A percentile compares a stretch with the other conserved stretches of the same genome.
phyloP scores from a whole-genome alignment of 2,797 vertebrate genomes.

The Thalassophryne amazonica region DNA sequence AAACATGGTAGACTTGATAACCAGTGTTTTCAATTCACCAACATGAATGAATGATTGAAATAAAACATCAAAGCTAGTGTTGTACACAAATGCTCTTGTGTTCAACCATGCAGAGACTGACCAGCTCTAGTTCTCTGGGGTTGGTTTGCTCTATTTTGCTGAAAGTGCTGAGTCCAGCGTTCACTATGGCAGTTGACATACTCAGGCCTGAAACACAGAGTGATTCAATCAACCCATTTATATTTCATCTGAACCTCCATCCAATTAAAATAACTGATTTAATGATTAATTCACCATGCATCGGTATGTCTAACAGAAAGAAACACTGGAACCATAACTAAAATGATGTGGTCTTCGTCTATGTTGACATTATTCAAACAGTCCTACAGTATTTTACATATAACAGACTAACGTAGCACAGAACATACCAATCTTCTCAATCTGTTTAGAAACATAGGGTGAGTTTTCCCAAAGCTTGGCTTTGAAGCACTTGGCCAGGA shows the following conservation, averaged over 20 bases:
- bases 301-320: neutral
- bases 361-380: neutral
- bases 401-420: neutral
- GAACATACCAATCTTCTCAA: slow-evolving; percentile 93
- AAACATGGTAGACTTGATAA: too few relatives aligned
- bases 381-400: neutral
- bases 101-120: slow-evolving; percentile 59
- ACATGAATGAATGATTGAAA: too few relatives aligned
- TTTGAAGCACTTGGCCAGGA: slow-evolving; percentile 94
- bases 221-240: neutral
- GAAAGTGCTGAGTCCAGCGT: slow-evolving; percentile 92
- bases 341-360: too few relatives aligned
- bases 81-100: too few relatives aligned
- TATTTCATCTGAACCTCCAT: neutral
- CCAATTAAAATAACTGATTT: neutral
- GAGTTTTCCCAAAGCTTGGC: slow-evolving; percentile 98
- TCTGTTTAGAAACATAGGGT: slow-evolving; percentile 88
- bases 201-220: slow-evolving; percentile 81
- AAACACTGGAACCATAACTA: neutral
- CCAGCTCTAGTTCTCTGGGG: slow-evolving; percentile 92
- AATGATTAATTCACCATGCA: neutral
- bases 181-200: slow-evolving; percentile 91
- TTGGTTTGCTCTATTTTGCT: slow-evolving; percentile 91
- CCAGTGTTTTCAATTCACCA: too few relatives aligned
- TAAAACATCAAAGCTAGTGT: too few relatives aligned